phyloP scores from a whole-genome alignment of 1,140 invertebrate genomes.

The Neodiprion pinetum region DNA sequence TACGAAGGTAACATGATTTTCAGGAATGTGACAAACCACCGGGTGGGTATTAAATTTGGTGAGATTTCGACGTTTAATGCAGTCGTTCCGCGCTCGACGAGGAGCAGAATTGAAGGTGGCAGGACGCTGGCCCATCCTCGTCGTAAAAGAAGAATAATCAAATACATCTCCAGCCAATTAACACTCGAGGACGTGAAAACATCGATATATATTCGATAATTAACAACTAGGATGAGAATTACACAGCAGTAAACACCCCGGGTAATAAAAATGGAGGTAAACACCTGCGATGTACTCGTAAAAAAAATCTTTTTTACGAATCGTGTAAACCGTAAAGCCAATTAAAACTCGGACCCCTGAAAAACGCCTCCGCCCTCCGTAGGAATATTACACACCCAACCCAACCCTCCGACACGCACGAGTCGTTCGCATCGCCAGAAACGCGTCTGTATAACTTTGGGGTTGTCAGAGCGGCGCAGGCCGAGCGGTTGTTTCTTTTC shows the following conservation, averaged over 20 bases:
- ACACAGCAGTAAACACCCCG: not conserved
- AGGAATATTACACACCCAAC: not conserved
- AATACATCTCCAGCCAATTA: constrained; percentile 4
- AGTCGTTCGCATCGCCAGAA: no score
- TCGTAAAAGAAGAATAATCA: not conserved
- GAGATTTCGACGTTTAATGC: no score
- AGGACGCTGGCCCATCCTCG: not conserved
- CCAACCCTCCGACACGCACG: not conserved
- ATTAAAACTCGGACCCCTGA: constrained; percentile 43
- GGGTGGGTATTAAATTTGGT: no score
- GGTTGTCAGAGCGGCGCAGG: constrained; percentile 11
- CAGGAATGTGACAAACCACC: no score
- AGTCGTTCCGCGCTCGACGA: no score
- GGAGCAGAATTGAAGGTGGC: not conserved
- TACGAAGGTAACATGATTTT: no score
- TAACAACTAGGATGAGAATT: not conserved
- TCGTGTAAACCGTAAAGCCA: constrained; percentile 44
- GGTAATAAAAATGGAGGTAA: not conserved
- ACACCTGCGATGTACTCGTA: constrained; percentile 26
- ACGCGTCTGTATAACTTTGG: not conserved
- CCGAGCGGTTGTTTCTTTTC: constrained; percentile 13
- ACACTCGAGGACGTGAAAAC: constrained; percentile 12
- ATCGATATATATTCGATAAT: constrained; percentile 10
- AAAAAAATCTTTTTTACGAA: constrained; percentile 31
- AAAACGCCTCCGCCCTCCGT: constrained; percentile 26